phyloP scores from a whole-genome alignment of 2,797 vertebrate genomes.

The Echiichthys vipera region DNA sequence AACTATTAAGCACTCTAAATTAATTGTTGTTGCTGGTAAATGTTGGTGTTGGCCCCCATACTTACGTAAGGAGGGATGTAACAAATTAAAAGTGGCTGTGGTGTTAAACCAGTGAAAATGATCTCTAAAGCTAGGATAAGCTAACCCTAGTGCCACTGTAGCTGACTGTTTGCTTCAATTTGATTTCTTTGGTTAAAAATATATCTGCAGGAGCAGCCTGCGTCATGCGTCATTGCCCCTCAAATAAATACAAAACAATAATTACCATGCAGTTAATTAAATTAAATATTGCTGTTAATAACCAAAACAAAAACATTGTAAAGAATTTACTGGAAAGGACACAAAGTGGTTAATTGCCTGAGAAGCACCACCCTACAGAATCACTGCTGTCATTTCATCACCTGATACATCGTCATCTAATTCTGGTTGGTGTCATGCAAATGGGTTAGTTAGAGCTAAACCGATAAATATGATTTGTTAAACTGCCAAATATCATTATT shows the following conservation, averaged over 20 bases:
- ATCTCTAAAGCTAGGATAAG: neutral
- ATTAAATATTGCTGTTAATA: no score
- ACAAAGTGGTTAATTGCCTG: neutral
- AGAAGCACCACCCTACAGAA: neutral
- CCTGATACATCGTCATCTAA: neutral
- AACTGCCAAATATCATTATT: neutral
- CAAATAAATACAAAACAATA: neutral
- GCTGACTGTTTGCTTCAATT: neutral
- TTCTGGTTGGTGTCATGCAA: neutral
- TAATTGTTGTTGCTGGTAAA: slow-evolving; percentile 3
- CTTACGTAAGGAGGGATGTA: neutral
- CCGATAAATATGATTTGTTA: neutral
- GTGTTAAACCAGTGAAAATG: neutral
- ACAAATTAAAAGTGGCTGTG: neutral
- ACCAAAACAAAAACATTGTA: no score
- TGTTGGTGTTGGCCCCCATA: neutral
- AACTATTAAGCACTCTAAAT: neutral
- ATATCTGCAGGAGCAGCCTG: neutral
- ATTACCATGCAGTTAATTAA: neutral
- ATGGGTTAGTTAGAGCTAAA: neutral
- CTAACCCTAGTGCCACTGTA: neutral
- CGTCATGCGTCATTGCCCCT: neutral
- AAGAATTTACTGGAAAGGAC: neutral
- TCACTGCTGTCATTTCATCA: neutral
- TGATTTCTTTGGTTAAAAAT: neutral